These are phyloP conservation scores for Drosophila sturtevanti DNA, from an alignment of 1,140 invertebrate genomes.

Conservation along the genomic window DNA sequence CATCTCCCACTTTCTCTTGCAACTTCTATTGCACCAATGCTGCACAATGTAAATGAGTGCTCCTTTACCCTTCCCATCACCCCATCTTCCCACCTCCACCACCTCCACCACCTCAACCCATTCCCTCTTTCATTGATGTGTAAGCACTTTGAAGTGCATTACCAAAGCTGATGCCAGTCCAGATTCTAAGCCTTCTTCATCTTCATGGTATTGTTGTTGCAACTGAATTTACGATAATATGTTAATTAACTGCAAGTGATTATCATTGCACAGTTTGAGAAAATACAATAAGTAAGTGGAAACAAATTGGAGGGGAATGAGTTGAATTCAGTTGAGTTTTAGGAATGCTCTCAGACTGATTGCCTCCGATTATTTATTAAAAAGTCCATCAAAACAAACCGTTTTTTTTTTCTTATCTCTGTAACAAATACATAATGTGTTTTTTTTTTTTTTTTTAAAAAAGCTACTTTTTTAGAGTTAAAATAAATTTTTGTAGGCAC, in stretches of 20 bases:
- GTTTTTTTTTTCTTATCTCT: too few relatives aligned
- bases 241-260: conserved; percentile 75
- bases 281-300: not conserved
- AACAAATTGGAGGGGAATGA: not conserved
- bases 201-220: conserved; percentile 18
- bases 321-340: not conserved
- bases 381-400: not conserved
- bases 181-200: conserved; percentile 31
- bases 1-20: too few relatives aligned
- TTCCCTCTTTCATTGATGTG: conserved; percentile 57
- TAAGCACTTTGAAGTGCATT: conserved; percentile 80
- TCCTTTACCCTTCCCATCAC: conserved; percentile 13
- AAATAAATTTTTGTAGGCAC: too few relatives aligned
- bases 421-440: too few relatives aligned
- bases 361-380: not conserved
- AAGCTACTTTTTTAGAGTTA: too few relatives aligned
- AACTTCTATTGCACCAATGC: conserved; percentile 12
- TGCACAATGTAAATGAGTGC: conserved; percentile 63
- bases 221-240: conserved; percentile 68
- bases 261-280: conserved; percentile 52
- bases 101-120: not conserved
- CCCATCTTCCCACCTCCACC: not conserved
- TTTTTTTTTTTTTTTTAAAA: too few relatives aligned
- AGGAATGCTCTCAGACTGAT: conserved; percentile 10
- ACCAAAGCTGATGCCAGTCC: conserved; percentile 63